These are phyloP conservation scores for Homalodisca vitripennis DNA, from an alignment of 1,140 invertebrate species.

Conservation along the genomic window DNA sequence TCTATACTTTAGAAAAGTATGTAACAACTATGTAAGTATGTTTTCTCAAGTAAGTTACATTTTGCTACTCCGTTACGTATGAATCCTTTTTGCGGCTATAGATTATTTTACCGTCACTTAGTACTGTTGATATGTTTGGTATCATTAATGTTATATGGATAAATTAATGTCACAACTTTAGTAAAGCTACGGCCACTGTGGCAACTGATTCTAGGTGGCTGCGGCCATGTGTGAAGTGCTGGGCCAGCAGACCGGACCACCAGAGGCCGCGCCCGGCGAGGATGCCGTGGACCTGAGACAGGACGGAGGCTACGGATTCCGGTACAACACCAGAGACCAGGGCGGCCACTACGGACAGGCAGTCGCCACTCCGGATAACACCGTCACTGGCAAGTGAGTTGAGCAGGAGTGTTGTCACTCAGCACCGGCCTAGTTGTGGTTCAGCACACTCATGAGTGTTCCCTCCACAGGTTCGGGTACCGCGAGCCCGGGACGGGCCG, in stretches of 20 bases:
- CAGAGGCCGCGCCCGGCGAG: conserved; percentile 28
- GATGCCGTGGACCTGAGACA: conserved; percentile 38
- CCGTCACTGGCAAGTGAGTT: conserved; percentile 43
- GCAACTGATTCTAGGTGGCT: too few species aligned
- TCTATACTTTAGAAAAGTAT: too few species aligned
- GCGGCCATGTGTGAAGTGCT: not conserved
- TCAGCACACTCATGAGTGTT: not conserved
- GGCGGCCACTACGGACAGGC: conserved; percentile 43
- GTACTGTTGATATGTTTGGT: too few species aligned
- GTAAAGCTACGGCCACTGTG: too few species aligned
- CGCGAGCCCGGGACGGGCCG: conserved; percentile 62
- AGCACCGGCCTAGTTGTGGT: not conserved
- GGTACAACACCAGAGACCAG: conserved; percentile 43
- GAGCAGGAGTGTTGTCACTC: not conserved
- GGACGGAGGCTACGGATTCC: conserved; percentile 44
- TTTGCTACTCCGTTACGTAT: too few species aligned
- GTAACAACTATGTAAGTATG: too few species aligned
- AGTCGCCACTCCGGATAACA: conserved; percentile 42
- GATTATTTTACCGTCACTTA: too few species aligned
- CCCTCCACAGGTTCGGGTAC: conserved; percentile 56
- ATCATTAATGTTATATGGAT: too few species aligned
- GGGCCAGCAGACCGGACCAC: not conserved
- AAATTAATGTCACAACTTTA: too few species aligned
- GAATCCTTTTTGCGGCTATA: too few species aligned
- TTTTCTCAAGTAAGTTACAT: too few species aligned